Base-by-base conservation (phyloP, 2,888 invertebrate species). In the Tupiocoris notatus region DNA sequence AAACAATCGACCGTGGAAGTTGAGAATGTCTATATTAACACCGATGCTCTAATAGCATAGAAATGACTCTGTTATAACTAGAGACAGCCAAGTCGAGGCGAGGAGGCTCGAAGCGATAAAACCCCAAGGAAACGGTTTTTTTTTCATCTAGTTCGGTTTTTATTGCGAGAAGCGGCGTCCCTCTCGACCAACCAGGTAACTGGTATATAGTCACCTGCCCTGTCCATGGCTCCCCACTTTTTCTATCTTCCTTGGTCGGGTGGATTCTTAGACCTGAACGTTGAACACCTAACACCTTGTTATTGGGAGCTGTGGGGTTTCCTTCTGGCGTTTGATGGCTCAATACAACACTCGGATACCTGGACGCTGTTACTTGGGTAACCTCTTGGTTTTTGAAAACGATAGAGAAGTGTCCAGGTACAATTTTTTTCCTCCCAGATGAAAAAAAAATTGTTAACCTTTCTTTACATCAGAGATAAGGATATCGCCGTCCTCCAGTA, bases 31-130 rank as follows among this genome's bases (percentile, higher is more conserved):
- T 67, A 56, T 20, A 67, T 67, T 67, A 67, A 67, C 67, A 21
- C 56, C 16, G 67, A 67, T 56, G 56, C 67, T 21, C 57, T 67
- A 67, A 67, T 67, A 67, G 67, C 57, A 56, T 67, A 17, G 67
- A 20, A 67, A 67, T 67, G 67, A 57, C 67, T 67, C 67, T 20
- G 56, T 67, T 67, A 67, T 16, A 67, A 39, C 39, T 39, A 3
- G 39, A 39, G 39, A 39, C 39, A 7, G 39, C 12, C 3, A 7
- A 39, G 12, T 39, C 39, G 39, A 7, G n/a, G 39, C 12, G 12
- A 39, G 39, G 39, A 7, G 39, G 6, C 39, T 39, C 39, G 39
- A 39, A 39, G 39, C 39, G 39, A 39, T 39, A 39, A 39, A 39
- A 39, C 39, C 12, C 39, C 6, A 7, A 39, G 6, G 39, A 39